Evolutionary conservation across 2,888 invertebrate species (phyloP), one percentile per base, ranked within the genome.

Genomic region (Cactoblastis cactorum): DNA sequence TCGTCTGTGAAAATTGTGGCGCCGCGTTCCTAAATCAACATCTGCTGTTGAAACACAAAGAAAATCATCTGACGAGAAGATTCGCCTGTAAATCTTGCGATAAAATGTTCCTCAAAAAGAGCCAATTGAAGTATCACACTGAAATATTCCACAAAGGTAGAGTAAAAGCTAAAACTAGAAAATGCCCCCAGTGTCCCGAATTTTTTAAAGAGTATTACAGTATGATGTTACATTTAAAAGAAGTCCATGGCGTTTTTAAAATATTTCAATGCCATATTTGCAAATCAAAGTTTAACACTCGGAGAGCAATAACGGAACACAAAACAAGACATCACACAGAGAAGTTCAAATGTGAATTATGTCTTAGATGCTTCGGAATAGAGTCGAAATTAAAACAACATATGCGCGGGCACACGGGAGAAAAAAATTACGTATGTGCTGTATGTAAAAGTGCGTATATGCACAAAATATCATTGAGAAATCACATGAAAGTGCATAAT

Each of bases 341-440:
- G 14, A 83, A 79, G 38, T 87, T 71, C 34, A 83, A 80, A 55
- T 90, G 90, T 32, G 75, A 81, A 45, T 61, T 81, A 1, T 90
- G 90, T 49, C 77, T 73, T 19, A 88, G 87, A 52, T 79, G 82
- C 47, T 90, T 90, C 19, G 70, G 80, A 1, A 81, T 83, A 58
- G 77, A 81, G 28, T 86, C 83, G 1, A 81, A 77, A 61, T 74
- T 90, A 5, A 84, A 81, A 50, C 77, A 80, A 19, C 90, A 90
- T 50, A 76, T 83, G 71, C 58, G 72, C 0, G 76, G 80, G 0
- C 87, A 88, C 50, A 80, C 80, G 0, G 84, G 85, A 0, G 87
- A 87, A 52, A 73, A 77, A 5, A 81, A 71, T 41, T 90, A 80
- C 19, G 57, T 75, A 1, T 91, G 90, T 51, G 61, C 68, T 0